Conservation (phyloP, 2,113 vertebrate species). For the Panthera tigris region DNA sequence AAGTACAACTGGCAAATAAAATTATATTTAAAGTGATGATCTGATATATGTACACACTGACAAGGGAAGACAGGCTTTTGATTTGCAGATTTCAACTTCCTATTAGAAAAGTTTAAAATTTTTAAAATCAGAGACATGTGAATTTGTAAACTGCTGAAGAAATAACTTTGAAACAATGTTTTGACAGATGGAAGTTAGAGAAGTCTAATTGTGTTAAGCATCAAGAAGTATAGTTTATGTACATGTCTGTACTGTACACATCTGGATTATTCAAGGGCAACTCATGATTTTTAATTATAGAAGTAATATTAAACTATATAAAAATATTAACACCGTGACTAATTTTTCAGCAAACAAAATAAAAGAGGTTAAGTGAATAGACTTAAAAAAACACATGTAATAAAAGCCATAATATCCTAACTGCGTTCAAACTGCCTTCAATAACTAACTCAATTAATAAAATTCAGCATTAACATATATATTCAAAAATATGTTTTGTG, state of each 20-base stretch:
- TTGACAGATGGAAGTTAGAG: not conserved
- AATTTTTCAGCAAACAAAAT: not conserved
- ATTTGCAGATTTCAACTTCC: not conserved
- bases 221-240: not conserved
- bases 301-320: not conserved
- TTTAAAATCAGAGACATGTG: not conserved
- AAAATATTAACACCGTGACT: not conserved
- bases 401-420: not conserved
- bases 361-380: not conserved
- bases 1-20: not conserved
- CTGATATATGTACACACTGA: not conserved
- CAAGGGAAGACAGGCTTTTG: not conserved
- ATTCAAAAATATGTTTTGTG: not conserved
- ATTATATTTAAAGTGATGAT: not conserved
- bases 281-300: not conserved
- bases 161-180: not conserved
- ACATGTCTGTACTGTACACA: not conserved
- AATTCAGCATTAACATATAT: not conserved
- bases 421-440: not conserved
- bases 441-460: not conserved
- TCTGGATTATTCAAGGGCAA: not conserved
- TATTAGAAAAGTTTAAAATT: not conserved
- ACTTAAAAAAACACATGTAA: not conserved
- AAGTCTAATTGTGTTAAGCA: not conserved
- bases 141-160: not conserved